Evolutionary conservation across 2,888 invertebrate genomes (phyloP).

Genomic region (Morinoia aosen): DNA sequence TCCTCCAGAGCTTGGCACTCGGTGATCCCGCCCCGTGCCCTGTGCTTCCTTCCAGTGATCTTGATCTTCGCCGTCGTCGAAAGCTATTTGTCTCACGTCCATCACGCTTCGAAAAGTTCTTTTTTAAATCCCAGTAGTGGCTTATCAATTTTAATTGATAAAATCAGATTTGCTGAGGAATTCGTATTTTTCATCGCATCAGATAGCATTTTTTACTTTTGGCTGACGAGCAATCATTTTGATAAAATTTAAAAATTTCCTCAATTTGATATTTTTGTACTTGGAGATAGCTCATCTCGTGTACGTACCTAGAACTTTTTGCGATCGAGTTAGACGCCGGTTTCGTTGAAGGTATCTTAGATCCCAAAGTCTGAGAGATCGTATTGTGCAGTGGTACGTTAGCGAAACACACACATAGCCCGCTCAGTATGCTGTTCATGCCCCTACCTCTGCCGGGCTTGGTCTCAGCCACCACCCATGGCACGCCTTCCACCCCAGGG

Average conservation of each 20-base stretch:
- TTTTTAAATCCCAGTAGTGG: background rate
- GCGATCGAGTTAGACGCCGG: background rate
- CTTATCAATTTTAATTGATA: background rate
- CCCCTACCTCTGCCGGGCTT: conserved; percentile 67
- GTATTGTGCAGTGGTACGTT: background rate
- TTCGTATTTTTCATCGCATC: background rate
- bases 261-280: background rate
- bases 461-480: conserved; percentile 65
- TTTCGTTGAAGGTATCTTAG: background rate
- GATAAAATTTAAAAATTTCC: background rate
- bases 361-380: background rate
- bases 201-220: background rate
- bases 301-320: conserved; percentile 4
- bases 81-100: background rate
- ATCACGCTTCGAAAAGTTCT: background rate
- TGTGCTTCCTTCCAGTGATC: conserved; percentile 34
- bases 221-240: background rate
- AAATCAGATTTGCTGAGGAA: background rate
- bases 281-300: background rate
- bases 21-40: background rate
- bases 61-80: conserved; percentile 23
- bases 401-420: background rate
- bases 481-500: conserved; percentile 65
- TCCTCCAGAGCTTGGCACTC: conserved; percentile 13
- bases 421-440: conserved; percentile 65